Base-by-base conservation (phyloP, 2,113 vertebrate genomes). In the Perognathus longimembris region DNA sequence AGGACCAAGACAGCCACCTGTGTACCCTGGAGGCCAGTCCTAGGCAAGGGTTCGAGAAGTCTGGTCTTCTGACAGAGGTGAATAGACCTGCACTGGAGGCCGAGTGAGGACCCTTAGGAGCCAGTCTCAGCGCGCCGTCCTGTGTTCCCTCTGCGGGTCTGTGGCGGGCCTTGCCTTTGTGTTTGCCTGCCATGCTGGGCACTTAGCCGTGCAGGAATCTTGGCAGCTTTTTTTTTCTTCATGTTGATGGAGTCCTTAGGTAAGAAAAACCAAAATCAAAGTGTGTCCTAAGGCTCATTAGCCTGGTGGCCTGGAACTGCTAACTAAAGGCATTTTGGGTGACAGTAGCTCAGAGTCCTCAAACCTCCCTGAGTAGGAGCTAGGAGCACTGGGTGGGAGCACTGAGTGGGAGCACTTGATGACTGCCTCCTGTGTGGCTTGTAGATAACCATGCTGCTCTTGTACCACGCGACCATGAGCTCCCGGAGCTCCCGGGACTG, bases 381-480 rank as follows among this genome's bases (percentile, higher is more conserved):
- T n/a, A 45, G 20, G 21, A 79, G 5, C 32, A 71, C 12, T 50
- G 34, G 79, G 75, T 66, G 70, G 38, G 69, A 85, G 79, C 34
- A 40, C 5, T n/a, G 14, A 54, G 50, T 54, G 17, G 24, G 34
- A 8, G 28, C 0, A 1, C 63, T 94, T 11, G 85, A 57, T 67
- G 69, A 34, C 77, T 86, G 3, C 42, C 20, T 32, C 32, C 63
- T 57, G 1, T 82, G 82, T 78, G 94, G 5, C 1, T 89, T 94
- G 21, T 93, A 98, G 98, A 96, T 98, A 89, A 93, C 96, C 0
- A 97, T 98, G 90, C 94, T 99, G 89, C 98, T 99, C 1, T 97
- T 99, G 0, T 99, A 99, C 77, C 97, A 98, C 54, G 97, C 98
- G 10, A 97, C 98, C 76, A 98, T 99, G 97, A 98, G 98, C 95